Percentiles rank a stretch among this genome's conserved stretches.
Conservation (phyloP, 1,140 invertebrate species). For the Drosophila nannoptera region DNA sequence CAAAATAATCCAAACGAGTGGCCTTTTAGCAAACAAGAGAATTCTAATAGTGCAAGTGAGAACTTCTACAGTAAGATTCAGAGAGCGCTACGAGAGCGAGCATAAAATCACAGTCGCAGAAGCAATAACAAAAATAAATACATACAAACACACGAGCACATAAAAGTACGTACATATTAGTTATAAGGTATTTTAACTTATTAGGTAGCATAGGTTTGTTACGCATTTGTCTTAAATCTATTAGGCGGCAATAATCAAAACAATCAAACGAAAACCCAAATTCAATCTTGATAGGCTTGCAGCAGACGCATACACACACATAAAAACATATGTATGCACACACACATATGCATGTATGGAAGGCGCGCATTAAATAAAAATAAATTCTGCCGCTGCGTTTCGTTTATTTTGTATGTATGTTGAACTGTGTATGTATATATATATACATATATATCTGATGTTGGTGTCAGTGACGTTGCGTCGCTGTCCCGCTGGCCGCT, state of each 20-base stretch:
- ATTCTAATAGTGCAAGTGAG: slow-evolving; percentile 41
- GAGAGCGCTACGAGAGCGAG: slow-evolving; percentile 41
- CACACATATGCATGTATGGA: slow-evolving; percentile 28
- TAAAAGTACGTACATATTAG: slow-evolving; percentile 42
- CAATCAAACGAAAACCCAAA: slow-evolving; percentile 42
- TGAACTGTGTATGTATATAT: slow-evolving; percentile 24
- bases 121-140: slow-evolving; percentile 72
- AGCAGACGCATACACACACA: slow-evolving; percentile 47
- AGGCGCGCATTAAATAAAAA: slow-evolving; percentile 63
- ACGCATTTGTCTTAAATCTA: slow-evolving; percentile 21
- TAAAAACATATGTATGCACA: slow-evolving; percentile 39
- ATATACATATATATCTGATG: no score
- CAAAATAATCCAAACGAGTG: slow-evolving; percentile 19
- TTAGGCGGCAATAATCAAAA: slow-evolving; percentile 36
- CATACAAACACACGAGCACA: slow-evolving; percentile 47
- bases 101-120: slow-evolving; percentile 63
- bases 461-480: slow-evolving; percentile 61
- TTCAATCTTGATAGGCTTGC: slow-evolving; percentile 43
- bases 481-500: slow-evolving; percentile 24
- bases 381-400: slow-evolving; percentile 54
- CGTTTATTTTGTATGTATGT: slow-evolving; percentile 32
- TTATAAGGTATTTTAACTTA: slow-evolving; percentile 26
- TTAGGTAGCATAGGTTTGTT: slow-evolving; percentile 24
- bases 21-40: slow-evolving; percentile 19
- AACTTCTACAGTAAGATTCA: slow-evolving; percentile 11